Percentiles rank a stretch among this genome's conserved stretches.
These are phyloP conservation scores for Theonella swinhoei DNA, from an alignment of 37 sponge, comb jelly and placozoan species.

Conservation along the genomic window DNA sequence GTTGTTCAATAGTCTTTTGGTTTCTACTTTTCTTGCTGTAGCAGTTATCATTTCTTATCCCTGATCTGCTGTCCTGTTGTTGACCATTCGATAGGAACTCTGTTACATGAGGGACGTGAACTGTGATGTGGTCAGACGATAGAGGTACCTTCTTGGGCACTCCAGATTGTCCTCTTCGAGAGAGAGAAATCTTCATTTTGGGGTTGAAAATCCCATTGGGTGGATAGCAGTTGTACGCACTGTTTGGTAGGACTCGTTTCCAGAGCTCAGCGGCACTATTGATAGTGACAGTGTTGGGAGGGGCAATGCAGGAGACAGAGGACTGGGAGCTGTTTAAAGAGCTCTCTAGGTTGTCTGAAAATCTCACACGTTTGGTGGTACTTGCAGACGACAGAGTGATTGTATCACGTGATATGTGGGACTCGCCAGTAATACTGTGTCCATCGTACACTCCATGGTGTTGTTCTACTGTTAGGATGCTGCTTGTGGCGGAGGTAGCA, in stretches of 20 bases:
- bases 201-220: slow-evolving; percentile 37
- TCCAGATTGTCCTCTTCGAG: not conserved
- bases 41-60: not conserved
- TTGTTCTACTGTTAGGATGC: not conserved
- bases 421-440: not conserved
- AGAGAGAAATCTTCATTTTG: slow-evolving; percentile 41
- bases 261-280: not conserved
- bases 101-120: slow-evolving; percentile 18
- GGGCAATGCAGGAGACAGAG: not conserved
- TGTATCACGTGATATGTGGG: not conserved
- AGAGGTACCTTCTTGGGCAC: not conserved
- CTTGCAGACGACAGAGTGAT: not conserved
- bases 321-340: not conserved
- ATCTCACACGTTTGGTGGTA: slow-evolving; percentile 28
- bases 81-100: not conserved
- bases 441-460: not conserved
- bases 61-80: not conserved
- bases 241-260: slow-evolving; percentile 34
- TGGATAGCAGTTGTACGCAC: not conserved
- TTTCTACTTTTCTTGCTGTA: too few species aligned
- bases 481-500: not conserved
- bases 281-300: not conserved
- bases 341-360: slow-evolving; percentile 15
- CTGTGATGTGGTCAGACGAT: not conserved
- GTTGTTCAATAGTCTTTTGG: not conserved